These are phyloP conservation scores for Teleopsis dalmanni DNA, from an alignment of 1,140 invertebrate species.

Conservation along the genomic window DNA sequence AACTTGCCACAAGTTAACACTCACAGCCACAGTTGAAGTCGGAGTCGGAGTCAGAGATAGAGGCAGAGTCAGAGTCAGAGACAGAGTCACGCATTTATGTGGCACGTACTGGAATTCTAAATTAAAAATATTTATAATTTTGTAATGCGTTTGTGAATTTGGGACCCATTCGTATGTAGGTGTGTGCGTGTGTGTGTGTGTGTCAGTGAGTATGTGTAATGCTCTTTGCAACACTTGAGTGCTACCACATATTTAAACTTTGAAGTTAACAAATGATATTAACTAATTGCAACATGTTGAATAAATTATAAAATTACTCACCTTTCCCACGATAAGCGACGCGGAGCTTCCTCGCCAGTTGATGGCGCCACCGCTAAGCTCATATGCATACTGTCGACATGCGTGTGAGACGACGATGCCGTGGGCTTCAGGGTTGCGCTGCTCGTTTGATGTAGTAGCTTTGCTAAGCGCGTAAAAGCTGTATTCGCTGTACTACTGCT, in stretches of 20 bases:
- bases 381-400: conserved; percentile 38
- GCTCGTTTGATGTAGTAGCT: conserved; percentile 58
- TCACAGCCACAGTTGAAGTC: too few relatives aligned
- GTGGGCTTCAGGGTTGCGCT: conserved; percentile 36
- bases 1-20: too few relatives aligned
- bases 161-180: background rate
- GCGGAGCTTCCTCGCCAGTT: conserved; percentile 42
- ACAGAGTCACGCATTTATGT: too few relatives aligned
- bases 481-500: conserved; percentile 21
- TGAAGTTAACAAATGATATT: background rate
- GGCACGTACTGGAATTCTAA: too few relatives aligned
- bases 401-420: conserved; percentile 15
- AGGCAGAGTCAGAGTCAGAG: too few relatives aligned
- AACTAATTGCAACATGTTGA: conserved; percentile 2
- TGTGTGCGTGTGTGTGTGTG: background rate
- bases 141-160: background rate
- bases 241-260: background rate
- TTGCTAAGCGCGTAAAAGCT: conserved; percentile 58
- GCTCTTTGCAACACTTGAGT: background rate
- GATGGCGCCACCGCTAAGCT: conserved; percentile 43
- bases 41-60: too few relatives aligned
- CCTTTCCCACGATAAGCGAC: conserved; percentile 73
- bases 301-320: conserved; percentile 35
- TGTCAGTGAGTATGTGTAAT: too few relatives aligned
- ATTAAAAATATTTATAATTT: background rate